A percentile compares a stretch with the other conserved stretches of the same genome.
These are phyloP conservation scores for Adelphocoris suturalis DNA, from an alignment of 2,888 invertebrate species.

Conservation along the genomic window DNA sequence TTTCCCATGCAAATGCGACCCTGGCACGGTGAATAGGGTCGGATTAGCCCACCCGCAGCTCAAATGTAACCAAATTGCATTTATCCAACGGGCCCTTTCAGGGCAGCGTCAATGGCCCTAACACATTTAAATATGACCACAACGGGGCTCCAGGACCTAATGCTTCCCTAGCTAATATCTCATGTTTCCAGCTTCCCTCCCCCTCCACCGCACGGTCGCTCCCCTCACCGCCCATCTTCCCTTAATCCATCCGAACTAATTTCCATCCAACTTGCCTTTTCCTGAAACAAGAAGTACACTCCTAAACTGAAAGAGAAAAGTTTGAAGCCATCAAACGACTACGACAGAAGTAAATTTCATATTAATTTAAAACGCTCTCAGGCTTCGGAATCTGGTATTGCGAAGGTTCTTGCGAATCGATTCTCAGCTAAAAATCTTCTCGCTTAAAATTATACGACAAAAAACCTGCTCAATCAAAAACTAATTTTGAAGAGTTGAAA, in stretches of 20 bases:
- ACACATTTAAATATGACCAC: slow-evolving; percentile 66
- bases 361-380: no score
- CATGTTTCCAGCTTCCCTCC: slow-evolving; percentile 63
- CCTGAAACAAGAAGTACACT: neutral
- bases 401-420: no score
- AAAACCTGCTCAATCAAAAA: no score
- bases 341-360: no score
- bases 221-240: neutral
- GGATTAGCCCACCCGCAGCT: slow-evolving; percentile 67
- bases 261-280: slow-evolving; percentile 50
- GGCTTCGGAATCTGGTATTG: no score
- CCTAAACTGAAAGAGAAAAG: no score
- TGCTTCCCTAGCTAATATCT: slow-evolving; percentile 61
- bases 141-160: slow-evolving; percentile 51
- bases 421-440: no score
- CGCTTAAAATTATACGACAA: no score
- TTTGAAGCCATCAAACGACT: no score
- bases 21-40: slow-evolving; percentile 66
- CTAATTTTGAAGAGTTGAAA: no score
- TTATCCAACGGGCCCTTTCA: slow-evolving; percentile 68
- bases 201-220: neutral
- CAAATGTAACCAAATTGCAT: slow-evolving; percentile 72
- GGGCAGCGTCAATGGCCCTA: slow-evolving; percentile 64
- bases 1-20: slow-evolving; percentile 69
- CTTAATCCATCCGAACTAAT: slow-evolving; percentile 62